Percentiles rank a stretch among this genome's conserved stretches.
Conservation (phyloP, 2,113 vertebrate genomes). For the Thamnophis sirtalis region DNA sequence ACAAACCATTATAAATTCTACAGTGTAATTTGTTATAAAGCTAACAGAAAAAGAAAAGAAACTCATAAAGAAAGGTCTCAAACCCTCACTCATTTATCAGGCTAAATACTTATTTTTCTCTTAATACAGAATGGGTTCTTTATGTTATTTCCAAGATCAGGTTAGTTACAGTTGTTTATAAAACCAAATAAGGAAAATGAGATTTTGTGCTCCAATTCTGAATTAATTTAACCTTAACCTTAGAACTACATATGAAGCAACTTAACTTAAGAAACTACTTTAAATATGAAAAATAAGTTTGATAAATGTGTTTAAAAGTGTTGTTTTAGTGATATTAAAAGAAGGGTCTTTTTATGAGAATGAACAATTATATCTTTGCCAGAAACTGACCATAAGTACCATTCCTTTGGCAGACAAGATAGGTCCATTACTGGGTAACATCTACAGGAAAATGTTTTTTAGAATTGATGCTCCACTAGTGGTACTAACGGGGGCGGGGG, state of each 20-base stretch:
- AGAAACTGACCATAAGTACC: background rate
- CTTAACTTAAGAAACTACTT: background rate
- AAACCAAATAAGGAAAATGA: background rate
- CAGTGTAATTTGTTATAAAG: background rate
- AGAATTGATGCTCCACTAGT: background rate
- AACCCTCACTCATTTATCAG: background rate
- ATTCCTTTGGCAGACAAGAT: background rate
- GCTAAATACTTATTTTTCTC: background rate
- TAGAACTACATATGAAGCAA: background rate
- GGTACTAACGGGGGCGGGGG: background rate
- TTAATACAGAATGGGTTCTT: background rate
- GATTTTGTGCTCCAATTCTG: background rate
- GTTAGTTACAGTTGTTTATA: background rate
- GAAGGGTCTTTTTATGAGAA: background rate
- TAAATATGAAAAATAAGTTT: background rate
- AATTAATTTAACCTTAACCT: background rate
- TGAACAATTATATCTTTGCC: background rate
- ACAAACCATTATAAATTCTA: background rate
- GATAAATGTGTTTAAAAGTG: background rate
- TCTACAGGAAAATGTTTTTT: background rate
- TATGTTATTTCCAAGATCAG: background rate
- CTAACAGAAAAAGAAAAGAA: background rate
- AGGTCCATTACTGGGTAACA: background rate
- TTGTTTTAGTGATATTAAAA: background rate
- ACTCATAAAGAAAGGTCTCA: background rate